Evolutionary conservation across 2,113 vertebrate species (phyloP), one percentile per base, ranked within the genome.

Genomic region (Apteryx mantelli): DNA sequence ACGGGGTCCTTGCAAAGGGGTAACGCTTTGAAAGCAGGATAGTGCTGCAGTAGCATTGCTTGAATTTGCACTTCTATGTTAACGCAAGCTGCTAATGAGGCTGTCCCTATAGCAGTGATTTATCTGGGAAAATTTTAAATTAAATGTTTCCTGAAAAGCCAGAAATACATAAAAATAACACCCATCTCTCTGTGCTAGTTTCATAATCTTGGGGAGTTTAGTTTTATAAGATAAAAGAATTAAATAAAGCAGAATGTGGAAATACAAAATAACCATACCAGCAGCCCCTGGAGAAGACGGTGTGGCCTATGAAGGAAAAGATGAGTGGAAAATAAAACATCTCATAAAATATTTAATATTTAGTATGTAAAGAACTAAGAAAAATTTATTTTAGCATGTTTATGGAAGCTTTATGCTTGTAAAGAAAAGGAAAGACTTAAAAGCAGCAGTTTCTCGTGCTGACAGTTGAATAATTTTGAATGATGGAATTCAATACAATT

Each of bases 11-110:
- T 50, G 25, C 28, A 13, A 34, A 65, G 69, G 14, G 36, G 2
- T 36, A 13, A 0, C 2, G 1, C 30, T 69, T 13, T 40, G 79
- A 7, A 10, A 56, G 74, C 0, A 0, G 8, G 5, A 4, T 25
- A 74, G 38, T 20, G 64, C 15, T 56, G 38, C 8, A 5, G 13
- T 6, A 13, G 20, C 5, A 0, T 21, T 82, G 76, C 25, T 58
- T 8, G 5, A 2, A 25, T 65, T 66, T 85, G 61, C 36, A 17
- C 52, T 73, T 79, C 40, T 13, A 38, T 40, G 32, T 64, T 70
- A 14, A 65, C 18, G 36, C 15, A 40, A 40, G 71, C 68, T 89
- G 42, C 63, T 93, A 42, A 81, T 38, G 58, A 85, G 50, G 24
- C 50, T 50, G 1, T 71, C 82, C 28, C 68, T 76, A 10, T 17